Evolutionary conservation across 53 echinoderm and acorn worm species (phyloP).

Genomic region (Echinarachnius parma): DNA sequence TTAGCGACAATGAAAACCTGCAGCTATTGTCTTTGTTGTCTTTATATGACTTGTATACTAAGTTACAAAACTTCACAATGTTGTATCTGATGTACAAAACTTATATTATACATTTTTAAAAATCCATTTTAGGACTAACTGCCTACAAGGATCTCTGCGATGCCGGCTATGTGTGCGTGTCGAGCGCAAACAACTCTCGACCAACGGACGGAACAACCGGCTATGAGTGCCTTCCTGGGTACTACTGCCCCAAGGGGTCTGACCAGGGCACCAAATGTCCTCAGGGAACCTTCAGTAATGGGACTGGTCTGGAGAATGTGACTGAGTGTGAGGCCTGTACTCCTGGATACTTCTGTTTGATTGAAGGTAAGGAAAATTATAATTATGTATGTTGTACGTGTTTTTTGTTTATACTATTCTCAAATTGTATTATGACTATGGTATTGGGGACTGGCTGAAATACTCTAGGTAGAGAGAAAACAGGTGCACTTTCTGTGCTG

Average conservation of each 20-base stretch:
- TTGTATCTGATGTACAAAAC: too few species aligned
- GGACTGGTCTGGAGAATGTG: slow-evolving; percentile 84
- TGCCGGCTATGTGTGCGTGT: slow-evolving; percentile 93
- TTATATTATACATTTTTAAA: too few species aligned
- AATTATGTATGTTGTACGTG: too few species aligned
- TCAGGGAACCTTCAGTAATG: slow-evolving; percentile 85
- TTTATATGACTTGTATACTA: too few species aligned
- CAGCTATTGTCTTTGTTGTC: too few species aligned
- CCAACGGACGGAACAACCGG: slow-evolving; percentile 83
- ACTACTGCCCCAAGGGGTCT: slow-evolving; percentile 92
- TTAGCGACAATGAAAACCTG: too few species aligned
- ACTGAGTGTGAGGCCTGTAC: slow-evolving; percentile 89
- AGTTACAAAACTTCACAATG: too few species aligned
- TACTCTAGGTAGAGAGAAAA: too few species aligned
- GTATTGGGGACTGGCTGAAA: too few species aligned
- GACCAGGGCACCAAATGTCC: slow-evolving; percentile 97
- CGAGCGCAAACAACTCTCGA: slow-evolving; percentile 76
- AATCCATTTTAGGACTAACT: slow-evolving; percentile 53
- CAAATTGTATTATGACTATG: too few species aligned
- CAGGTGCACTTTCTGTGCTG: too few species aligned
- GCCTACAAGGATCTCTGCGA: slow-evolving; percentile 79
- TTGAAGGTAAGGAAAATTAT: slow-evolving; percentile 74
- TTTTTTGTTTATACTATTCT: too few species aligned
- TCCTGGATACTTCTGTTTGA: slow-evolving; percentile 83
- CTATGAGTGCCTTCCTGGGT: slow-evolving; percentile 88